A percentile compares a stretch with the other conserved stretches of the same genome.
These are phyloP conservation scores for Pogoniulus pusillus DNA, from an alignment of 2,797 vertebrate species.

Conservation along the genomic window DNA sequence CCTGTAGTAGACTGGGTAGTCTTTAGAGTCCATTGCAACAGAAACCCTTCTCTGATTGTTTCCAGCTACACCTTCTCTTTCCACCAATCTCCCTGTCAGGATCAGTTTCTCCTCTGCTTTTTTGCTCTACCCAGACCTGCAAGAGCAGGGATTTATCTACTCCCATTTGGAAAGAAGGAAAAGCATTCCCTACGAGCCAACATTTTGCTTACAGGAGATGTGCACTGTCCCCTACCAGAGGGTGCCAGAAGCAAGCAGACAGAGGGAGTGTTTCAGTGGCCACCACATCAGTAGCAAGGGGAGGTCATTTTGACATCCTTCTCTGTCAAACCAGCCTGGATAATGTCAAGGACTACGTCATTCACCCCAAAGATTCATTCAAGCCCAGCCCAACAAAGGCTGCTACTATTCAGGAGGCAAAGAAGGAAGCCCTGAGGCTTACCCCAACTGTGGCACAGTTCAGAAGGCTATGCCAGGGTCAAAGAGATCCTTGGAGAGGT, in stretches of 20 bases:
- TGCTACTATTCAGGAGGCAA: slow-evolving; percentile 42
- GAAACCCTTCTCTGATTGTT: background rate
- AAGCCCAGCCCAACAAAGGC: slow-evolving; percentile 49
- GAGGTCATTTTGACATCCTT: slow-evolving; percentile 40
- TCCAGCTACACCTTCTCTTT: background rate
- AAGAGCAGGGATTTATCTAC: background rate
- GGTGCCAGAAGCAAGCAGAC: slow-evolving; percentile 10
- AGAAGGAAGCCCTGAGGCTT: slow-evolving; percentile 45
- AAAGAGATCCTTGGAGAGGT: background rate
- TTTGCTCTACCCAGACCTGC: background rate
- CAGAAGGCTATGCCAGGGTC: slow-evolving; percentile 30
- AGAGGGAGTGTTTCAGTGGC: background rate
- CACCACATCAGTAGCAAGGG: background rate
- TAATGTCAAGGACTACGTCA: slow-evolving; percentile 67
- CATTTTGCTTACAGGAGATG: background rate
- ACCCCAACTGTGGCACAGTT: background rate
- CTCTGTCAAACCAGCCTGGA: slow-evolving; percentile 1
- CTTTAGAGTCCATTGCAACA: no score
- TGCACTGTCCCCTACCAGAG: background rate
- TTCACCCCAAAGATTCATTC: slow-evolving; percentile 60
- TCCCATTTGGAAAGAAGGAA: background rate
- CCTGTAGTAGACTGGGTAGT: no score
- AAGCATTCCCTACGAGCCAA: background rate
- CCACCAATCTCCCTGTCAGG: background rate
- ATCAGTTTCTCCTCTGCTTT: background rate